A percentile compares a stretch with the other conserved stretches of the same genome.
Evolutionary conservation across 2,797 vertebrate species (phyloP).

Genomic region (Pelodytes ibericus): DNA sequence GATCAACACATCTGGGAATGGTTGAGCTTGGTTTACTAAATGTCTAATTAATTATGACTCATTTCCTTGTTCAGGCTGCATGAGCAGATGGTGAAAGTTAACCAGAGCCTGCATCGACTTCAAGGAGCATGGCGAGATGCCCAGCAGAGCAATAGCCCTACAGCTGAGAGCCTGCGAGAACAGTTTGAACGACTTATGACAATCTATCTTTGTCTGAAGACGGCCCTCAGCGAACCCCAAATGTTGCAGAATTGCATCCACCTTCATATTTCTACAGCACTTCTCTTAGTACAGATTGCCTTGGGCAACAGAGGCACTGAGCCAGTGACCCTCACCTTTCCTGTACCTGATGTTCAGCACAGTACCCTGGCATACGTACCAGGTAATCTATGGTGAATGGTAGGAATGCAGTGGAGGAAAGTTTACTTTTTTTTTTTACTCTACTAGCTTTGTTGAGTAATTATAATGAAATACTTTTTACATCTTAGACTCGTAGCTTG

Average conservation of each 20-base stretch:
- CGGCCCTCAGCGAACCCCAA: constrained; percentile 88
- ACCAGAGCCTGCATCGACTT: constrained; percentile 96
- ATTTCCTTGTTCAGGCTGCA: constrained; percentile 80
- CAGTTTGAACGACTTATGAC: constrained; percentile 97
- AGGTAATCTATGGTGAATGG: constrained; percentile 82
- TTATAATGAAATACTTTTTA: too few species aligned
- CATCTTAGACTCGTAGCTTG: too few species aligned
- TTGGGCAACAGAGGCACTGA: constrained; percentile 85
- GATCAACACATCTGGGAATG: too few species aligned
- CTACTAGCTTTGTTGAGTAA: too few species aligned
- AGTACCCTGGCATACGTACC: constrained; percentile 87
- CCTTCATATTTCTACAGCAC: constrained; percentile 90
- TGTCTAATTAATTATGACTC: too few species aligned
- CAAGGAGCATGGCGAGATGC: constrained; percentile 94
- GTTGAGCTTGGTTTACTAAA: too few species aligned
- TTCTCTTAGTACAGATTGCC: constrained; percentile 90
- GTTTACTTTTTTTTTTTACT: too few species aligned
- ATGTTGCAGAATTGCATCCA: constrained; percentile 96
- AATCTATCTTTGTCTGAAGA: constrained; percentile 94
- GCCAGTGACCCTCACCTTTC: constrained; percentile 82
- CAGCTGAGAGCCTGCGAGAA: constrained; percentile 88
- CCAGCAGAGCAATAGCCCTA: constrained; percentile 85
- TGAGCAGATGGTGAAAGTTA: constrained; percentile 98
- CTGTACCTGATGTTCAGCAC: constrained; percentile 79
- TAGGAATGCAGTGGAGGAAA: too few species aligned